Conservation (phyloP, 2,797 vertebrate genomes). For the Pampus argenteus region DNA sequence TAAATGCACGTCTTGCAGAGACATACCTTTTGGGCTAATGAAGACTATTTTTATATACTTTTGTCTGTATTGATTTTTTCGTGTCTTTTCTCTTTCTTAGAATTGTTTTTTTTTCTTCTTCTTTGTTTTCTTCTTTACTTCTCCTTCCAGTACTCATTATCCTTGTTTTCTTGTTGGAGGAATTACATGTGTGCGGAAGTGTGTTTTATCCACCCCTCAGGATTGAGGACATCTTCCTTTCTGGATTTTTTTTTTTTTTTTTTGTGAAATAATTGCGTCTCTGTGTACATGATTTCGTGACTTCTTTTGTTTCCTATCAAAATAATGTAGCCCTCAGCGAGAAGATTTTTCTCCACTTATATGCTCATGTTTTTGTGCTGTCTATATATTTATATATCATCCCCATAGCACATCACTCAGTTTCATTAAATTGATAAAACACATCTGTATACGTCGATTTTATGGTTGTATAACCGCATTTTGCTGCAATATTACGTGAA, state of each 20-base stretch:
- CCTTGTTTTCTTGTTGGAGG: not conserved
- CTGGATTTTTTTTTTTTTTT: not conserved
- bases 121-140: not conserved
- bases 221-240: not conserved
- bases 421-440: not conserved
- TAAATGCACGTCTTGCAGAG: not conserved
- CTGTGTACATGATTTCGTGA: not conserved
- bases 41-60: not conserved
- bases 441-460: not conserved
- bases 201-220: not conserved
- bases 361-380: not conserved
- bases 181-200: not conserved
- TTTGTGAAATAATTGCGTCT: slow-evolving; percentile 7
- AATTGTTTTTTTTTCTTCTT: not conserved
- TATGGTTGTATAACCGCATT: not conserved
- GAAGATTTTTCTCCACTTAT: not conserved
- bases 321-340: not conserved
- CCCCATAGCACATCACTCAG: no score
- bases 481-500: not conserved
- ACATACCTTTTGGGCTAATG: not conserved
- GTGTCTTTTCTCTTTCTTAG: not conserved
- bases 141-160: not conserved
- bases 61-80: not conserved
- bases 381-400: not conserved
- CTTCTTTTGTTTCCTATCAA: not conserved